Conservation (phyloP, 2,888 invertebrate species). For the Torymus texanus region DNA sequence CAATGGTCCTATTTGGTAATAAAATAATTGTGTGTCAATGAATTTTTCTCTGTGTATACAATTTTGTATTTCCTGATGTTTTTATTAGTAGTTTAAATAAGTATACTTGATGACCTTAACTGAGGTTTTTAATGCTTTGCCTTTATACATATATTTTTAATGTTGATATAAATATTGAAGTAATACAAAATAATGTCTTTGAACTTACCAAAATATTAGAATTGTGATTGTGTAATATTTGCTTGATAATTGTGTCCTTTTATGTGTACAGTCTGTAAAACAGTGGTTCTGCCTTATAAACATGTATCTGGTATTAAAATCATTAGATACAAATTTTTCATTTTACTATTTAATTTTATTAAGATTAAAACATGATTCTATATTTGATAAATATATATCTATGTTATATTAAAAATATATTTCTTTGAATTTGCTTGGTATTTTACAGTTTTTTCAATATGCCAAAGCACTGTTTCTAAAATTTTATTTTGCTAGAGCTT, state of each 20-base stretch:
- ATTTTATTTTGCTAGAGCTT: constrained; percentile 15
- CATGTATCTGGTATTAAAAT: neutral
- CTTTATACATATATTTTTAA: constrained; percentile 5
- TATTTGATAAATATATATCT: too few relatives aligned
- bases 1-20: neutral
- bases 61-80: constrained; percentile 12
- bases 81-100: constrained; percentile 7
- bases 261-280: constrained; percentile 11
- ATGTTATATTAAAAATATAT: constrained; percentile 11
- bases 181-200: neutral
- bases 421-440: constrained; percentile 20
- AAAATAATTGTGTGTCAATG: constrained; percentile 1
- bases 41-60: constrained; percentile 7
- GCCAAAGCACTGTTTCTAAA: constrained; percentile 8
- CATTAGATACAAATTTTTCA: neutral
- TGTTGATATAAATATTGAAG: constrained; percentile 19
- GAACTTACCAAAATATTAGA: constrained; percentile 12
- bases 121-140: constrained; percentile 21
- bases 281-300: neutral
- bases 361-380: too few relatives aligned
- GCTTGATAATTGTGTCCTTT: constrained; percentile 26
- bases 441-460: constrained; percentile 14
- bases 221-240: constrained; percentile 34
- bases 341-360: neutral
- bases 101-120: constrained; percentile 9